A percentile compares a stretch with the other conserved stretches of the same genome.
phyloP scores from a whole-genome alignment of 2,113 vertebrate species.

The Ivindomyrus marchei region DNA sequence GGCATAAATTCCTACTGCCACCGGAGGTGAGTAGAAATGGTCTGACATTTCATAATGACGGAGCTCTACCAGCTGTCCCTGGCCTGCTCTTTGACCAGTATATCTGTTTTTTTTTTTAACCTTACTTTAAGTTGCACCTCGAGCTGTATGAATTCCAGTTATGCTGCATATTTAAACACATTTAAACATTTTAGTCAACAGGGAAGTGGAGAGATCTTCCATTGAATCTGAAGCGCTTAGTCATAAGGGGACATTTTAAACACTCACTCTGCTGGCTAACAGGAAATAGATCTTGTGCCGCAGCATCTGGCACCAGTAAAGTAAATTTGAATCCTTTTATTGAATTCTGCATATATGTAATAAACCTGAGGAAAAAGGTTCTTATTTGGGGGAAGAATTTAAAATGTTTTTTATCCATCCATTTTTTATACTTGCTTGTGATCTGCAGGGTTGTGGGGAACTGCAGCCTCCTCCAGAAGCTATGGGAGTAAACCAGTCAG shows the following conservation, averaged over 20 bases:
- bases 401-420: not conserved
- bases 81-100: not conserved
- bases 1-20: not conserved
- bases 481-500: not conserved
- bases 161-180: not conserved
- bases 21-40: not conserved
- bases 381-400: not conserved
- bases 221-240: not conserved
- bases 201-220: not conserved
- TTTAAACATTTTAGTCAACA: not conserved
- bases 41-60: not conserved
- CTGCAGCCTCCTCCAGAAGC: not conserved
- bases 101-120: not conserved
- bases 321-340: not conserved
- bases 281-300: not conserved
- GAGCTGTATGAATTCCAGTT: not conserved
- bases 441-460: not conserved
- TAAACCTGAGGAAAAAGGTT: not conserved
- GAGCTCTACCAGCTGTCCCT: not conserved
- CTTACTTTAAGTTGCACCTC: not conserved
- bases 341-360: not conserved
- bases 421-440: not conserved
- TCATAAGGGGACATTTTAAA: not conserved
- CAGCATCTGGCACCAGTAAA: not conserved
- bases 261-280: not conserved